Evolutionary conservation across 2,797 vertebrate species (phyloP).

Genomic region (Malacoctenus gilli): DNA sequence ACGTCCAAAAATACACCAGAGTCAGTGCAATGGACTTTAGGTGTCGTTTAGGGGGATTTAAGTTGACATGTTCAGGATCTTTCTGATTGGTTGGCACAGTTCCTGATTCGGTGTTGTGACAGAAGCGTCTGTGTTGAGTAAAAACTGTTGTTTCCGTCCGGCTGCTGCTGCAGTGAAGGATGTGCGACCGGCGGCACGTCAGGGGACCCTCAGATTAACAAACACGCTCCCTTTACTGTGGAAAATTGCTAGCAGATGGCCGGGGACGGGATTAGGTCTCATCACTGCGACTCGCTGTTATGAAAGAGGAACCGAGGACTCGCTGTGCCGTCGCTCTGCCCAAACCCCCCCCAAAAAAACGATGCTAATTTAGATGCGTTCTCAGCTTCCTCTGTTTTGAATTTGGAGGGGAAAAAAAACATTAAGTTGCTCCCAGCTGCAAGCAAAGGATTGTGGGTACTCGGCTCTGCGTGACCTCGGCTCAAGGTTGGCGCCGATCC

Average conservation of each 20-base stretch:
- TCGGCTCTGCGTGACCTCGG: slow-evolving; percentile 4
- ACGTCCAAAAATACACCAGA: too few relatives aligned
- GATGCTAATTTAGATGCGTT: slow-evolving; percentile 51
- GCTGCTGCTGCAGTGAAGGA: slow-evolving; percentile 1
- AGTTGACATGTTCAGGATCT: too few relatives aligned
- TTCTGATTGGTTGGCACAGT: too few relatives aligned
- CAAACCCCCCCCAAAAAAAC: too few relatives aligned
- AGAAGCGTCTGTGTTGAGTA: too few relatives aligned
- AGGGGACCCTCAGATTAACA: slow-evolving; percentile 62
- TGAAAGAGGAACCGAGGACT: slow-evolving; percentile 37
- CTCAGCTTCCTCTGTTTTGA: too few relatives aligned
- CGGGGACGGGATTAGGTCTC: slow-evolving; percentile 61
- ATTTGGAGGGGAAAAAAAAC: not conserved
- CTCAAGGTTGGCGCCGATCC: slow-evolving; percentile 42
- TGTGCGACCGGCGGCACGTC: slow-evolving; percentile 25
- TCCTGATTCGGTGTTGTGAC: too few relatives aligned
- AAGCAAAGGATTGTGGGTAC: slow-evolving; percentile 22
- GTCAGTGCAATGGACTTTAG: too few relatives aligned
- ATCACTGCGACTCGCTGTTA: slow-evolving; percentile 38
- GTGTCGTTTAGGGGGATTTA: too few relatives aligned
- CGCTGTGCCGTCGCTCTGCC: too few relatives aligned
- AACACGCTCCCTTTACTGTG: slow-evolving; percentile 33
- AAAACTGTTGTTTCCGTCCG: too few relatives aligned
- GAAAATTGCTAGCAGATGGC: slow-evolving; percentile 72
- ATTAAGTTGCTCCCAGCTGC: not conserved